phyloP scores from a whole-genome alignment of 1,140 invertebrate genomes.

The Heliconius himera region DNA sequence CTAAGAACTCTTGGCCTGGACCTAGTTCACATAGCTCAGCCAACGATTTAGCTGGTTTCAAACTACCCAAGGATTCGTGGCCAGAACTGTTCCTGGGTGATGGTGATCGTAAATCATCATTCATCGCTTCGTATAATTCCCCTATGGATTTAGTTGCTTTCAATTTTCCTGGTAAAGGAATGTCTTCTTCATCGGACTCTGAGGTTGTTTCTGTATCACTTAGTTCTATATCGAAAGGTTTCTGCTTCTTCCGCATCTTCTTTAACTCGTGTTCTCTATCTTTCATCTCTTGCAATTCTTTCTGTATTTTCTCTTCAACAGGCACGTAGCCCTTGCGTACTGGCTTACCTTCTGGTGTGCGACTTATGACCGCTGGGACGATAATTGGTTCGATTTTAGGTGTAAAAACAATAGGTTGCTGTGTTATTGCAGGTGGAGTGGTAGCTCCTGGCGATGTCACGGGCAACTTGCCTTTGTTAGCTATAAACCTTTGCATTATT shows the following conservation, averaged over 20 bases:
- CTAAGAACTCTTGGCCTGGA: slow-evolving; percentile 80
- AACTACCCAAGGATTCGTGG: slow-evolving; percentile 73
- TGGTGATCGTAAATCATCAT: slow-evolving; percentile 73
- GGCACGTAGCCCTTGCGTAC: slow-evolving; percentile 85
- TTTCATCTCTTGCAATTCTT: slow-evolving; percentile 88
- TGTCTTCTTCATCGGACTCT: slow-evolving; percentile 83
- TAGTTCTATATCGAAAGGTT: slow-evolving; percentile 78
- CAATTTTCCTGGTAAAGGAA: slow-evolving; percentile 81
- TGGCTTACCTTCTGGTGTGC: slow-evolving; percentile 82
- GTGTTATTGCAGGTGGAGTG: slow-evolving; percentile 47
- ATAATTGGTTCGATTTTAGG: slow-evolving; percentile 53
- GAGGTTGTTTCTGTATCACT: slow-evolving; percentile 77
- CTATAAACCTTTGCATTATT: slow-evolving; percentile 90
- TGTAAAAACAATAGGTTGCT: slow-evolving; percentile 53
- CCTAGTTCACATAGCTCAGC: slow-evolving; percentile 82
- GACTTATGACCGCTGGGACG: slow-evolving; percentile 71
- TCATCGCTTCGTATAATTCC: slow-evolving; percentile 80
- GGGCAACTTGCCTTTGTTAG: slow-evolving; percentile 85
- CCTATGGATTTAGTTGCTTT: slow-evolving; percentile 82
- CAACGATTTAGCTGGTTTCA: slow-evolving; percentile 83
- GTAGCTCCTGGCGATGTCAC: slow-evolving; percentile 64
- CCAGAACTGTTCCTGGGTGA: slow-evolving; percentile 75
- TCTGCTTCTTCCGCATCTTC: slow-evolving; percentile 82
- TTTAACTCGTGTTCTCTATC: slow-evolving; percentile 88
- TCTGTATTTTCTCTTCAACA: slow-evolving; percentile 90